Evolutionary conservation across 1,140 invertebrate genomes (phyloP).

Genomic region (Anastrepha ludens): DNA sequence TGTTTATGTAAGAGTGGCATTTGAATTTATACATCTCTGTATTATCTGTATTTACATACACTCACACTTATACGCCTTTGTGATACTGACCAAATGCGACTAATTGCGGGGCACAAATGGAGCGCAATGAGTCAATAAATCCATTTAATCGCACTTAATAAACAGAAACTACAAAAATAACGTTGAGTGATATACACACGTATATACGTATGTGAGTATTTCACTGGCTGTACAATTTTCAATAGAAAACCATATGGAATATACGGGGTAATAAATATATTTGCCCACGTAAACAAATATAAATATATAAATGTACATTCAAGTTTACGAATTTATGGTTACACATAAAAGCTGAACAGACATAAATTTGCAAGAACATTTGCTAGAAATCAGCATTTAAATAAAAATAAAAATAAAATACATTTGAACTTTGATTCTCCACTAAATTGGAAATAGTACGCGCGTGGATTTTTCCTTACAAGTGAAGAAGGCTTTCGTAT

Average conservation of each 20-base stretch:
- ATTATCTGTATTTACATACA: background rate
- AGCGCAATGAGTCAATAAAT: constrained; percentile 30
- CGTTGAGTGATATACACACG: background rate
- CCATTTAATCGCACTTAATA: constrained; percentile 44
- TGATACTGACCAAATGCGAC: constrained; percentile 35
- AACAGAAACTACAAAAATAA: background rate
- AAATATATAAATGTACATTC: background rate
- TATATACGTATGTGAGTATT: background rate
- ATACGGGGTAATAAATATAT: too few species aligned
- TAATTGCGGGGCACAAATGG: constrained; percentile 36
- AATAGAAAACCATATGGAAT: too few species aligned
- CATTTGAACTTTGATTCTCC: too few species aligned
- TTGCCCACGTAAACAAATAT: background rate
- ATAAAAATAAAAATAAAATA: background rate
- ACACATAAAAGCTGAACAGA: constrained; percentile 4
- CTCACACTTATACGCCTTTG: background rate
- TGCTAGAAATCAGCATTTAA: background rate
- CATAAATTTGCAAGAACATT: constrained; percentile 10
- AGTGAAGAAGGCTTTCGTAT: background rate
- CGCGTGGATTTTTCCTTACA: background rate
- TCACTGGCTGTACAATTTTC: background rate
- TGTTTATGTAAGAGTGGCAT: background rate
- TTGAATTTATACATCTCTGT: background rate
- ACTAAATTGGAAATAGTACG: too few species aligned
- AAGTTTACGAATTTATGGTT: background rate